phyloP scores from a whole-genome alignment of 2,888 invertebrate genomes.

The Polydrusus cervinus region DNA sequence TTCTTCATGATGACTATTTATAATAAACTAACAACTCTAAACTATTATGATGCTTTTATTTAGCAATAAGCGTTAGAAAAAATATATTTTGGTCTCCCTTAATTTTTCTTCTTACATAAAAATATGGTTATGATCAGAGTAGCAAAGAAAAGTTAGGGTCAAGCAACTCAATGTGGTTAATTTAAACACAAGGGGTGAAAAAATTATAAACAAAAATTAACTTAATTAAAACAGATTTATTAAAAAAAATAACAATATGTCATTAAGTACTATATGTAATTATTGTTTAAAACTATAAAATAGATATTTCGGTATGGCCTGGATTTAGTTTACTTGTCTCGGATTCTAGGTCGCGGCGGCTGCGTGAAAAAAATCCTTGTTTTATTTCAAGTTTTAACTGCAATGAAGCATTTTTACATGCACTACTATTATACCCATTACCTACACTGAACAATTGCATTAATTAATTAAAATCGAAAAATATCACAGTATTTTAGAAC shows the following conservation, averaged over 20 bases:
- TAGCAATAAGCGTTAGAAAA: not conserved
- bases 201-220: conserved; percentile 57
- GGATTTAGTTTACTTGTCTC: conserved; percentile 67
- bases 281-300: conserved; percentile 51
- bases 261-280: conserved; percentile 57
- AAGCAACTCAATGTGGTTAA: conserved; percentile 53
- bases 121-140: conserved; percentile 7
- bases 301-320: conserved; percentile 59
- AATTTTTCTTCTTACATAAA: not conserved
- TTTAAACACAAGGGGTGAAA: conserved; percentile 56
- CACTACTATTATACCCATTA: conserved; percentile 49
- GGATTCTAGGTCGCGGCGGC: conserved; percentile 64
- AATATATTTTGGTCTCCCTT: conserved; percentile 2
- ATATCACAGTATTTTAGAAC: conserved; percentile 1
- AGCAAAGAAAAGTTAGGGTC: conserved; percentile 32
- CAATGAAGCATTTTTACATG: conserved; percentile 47
- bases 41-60: not conserved
- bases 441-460: conserved; percentile 31
- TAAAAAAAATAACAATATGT: conserved; percentile 59
- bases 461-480: conserved; percentile 19
- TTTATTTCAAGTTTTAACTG: conserved; percentile 37
- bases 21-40: not conserved
- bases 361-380: conserved; percentile 62
- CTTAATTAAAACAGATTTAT: conserved; percentile 63
- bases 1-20: too few relatives aligned